These are phyloP conservation scores for Helleia helle DNA, from an alignment of 2,888 invertebrate genomes.

Conservation along the genomic window DNA sequence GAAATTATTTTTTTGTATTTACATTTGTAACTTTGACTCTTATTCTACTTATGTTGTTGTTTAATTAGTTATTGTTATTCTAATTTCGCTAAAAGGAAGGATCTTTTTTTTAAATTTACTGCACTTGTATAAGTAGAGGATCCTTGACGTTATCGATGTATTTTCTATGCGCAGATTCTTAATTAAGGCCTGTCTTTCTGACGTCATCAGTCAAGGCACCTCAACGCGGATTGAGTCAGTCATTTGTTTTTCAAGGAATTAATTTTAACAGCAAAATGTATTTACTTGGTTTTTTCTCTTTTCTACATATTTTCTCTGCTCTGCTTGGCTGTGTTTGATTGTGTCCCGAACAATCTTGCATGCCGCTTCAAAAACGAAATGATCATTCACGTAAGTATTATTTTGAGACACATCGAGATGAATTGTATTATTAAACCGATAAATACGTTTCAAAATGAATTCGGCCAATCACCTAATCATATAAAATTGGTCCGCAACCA, in stretches of 20 bases:
- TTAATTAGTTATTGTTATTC: slow-evolving; percentile 10
- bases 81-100: slow-evolving; percentile 45
- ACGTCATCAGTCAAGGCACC: slow-evolving; percentile 54
- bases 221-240: slow-evolving; percentile 59
- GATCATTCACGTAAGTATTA: slow-evolving; percentile 84
- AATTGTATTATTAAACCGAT: slow-evolving; percentile 25
- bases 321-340: slow-evolving; percentile 90
- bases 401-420: slow-evolving; percentile 70
- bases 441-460: slow-evolving; percentile 24
- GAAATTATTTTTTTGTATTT: slow-evolving; percentile 22
- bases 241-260: slow-evolving; percentile 69
- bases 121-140: slow-evolving; percentile 64
- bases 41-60: slow-evolving; percentile 14
- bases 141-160: slow-evolving; percentile 38
- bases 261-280: slow-evolving; percentile 75
- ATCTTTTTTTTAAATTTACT: slow-evolving; percentile 59
- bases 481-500: slow-evolving; percentile 22
- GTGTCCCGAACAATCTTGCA: slow-evolving; percentile 85
- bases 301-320: slow-evolving; percentile 86
- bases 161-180: not conserved
- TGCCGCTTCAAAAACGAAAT: slow-evolving; percentile 83
- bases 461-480: slow-evolving; percentile 14
- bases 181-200: slow-evolving; percentile 7
- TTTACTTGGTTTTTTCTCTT: slow-evolving; percentile 83
- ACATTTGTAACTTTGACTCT: not conserved